Percentiles rank a stretch among this genome's conserved stretches.
Evolutionary conservation across 2,888 invertebrate species (phyloP).

Genomic region (Orthosia cruda): DNA sequence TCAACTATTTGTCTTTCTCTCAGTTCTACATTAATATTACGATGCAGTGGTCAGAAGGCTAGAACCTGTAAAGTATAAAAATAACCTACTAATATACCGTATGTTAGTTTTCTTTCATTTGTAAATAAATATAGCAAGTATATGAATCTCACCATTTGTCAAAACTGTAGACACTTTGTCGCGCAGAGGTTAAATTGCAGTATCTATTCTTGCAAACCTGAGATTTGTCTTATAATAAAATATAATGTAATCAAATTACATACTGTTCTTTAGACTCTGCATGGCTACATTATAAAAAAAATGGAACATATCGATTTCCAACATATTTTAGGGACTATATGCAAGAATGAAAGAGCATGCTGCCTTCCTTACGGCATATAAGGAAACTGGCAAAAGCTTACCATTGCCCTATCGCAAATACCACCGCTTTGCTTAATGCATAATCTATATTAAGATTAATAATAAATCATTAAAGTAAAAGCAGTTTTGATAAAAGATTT

Average conservation of each 20-base stretch:
- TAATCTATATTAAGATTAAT: not conserved
- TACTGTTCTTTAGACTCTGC: not conserved
- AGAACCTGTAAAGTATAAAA: conserved; percentile 3
- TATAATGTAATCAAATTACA: no score
- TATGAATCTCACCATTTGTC: conserved; percentile 26
- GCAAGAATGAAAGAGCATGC: conserved; percentile 29
- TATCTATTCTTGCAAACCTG: not conserved
- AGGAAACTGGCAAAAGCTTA: not conserved
- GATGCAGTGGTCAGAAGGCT: conserved; percentile 32
- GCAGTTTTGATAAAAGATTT: conserved; percentile 46
- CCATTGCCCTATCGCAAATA: not conserved
- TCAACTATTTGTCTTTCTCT: not conserved
- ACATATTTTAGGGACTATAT: not conserved
- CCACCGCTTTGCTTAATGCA: conserved; percentile 15
- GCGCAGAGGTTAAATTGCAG: not conserved
- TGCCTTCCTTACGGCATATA: not conserved
- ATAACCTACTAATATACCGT: conserved; percentile 14
- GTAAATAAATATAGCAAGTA: conserved; percentile 20
- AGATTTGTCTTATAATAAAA: no score
- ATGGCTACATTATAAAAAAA: not conserved
- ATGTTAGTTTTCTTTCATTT: conserved; percentile 32
- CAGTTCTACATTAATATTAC: not conserved
- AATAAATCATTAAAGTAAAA: not conserved
- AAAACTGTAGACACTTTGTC: conserved; percentile 24
- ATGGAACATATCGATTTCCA: not conserved